These are phyloP conservation scores for Leptinotarsa undecemlineata DNA, from an alignment of 1,140 invertebrate genomes.

Conservation along the genomic window DNA sequence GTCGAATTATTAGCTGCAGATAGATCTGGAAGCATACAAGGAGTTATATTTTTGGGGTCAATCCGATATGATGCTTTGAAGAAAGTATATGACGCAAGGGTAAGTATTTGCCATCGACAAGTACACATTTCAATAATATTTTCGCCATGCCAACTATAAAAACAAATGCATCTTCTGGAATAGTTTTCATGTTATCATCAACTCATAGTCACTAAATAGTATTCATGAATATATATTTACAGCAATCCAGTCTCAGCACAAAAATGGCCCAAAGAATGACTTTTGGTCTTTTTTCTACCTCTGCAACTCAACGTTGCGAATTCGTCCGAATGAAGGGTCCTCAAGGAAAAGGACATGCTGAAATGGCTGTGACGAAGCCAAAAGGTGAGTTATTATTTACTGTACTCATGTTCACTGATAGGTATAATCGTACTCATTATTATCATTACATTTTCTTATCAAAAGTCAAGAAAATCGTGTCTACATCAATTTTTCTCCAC, in stretches of 20 bases:
- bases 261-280: slow-evolving; percentile 97
- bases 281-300: slow-evolving; percentile 84
- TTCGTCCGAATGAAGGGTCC: slow-evolving; percentile 98
- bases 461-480: too few relatives aligned
- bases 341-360: slow-evolving; percentile 93
- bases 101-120: slow-evolving; percentile 58
- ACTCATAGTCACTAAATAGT: neutral
- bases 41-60: slow-evolving; percentile 95
- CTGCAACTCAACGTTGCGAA: slow-evolving; percentile 84
- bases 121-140: too few relatives aligned
- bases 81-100: slow-evolving; percentile 94
- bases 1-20: slow-evolving; percentile 95
- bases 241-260: slow-evolving; percentile 89
- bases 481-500: too few relatives aligned
- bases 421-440: too few relatives aligned
- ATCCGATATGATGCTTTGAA: slow-evolving; percentile 96
- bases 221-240: slow-evolving; percentile 39
- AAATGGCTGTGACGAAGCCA: slow-evolving; percentile 95
- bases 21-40: slow-evolving; percentile 77
- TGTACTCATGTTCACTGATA: too few relatives aligned
- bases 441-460: too few relatives aligned
- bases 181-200: neutral
- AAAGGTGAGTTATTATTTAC: slow-evolving; percentile 57
- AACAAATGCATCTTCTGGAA: too few relatives aligned
- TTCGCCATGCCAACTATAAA: too few relatives aligned